Evolutionary conservation across 2,113 vertebrate genomes (phyloP).

Genomic region (Tachysurus vachellii): DNA sequence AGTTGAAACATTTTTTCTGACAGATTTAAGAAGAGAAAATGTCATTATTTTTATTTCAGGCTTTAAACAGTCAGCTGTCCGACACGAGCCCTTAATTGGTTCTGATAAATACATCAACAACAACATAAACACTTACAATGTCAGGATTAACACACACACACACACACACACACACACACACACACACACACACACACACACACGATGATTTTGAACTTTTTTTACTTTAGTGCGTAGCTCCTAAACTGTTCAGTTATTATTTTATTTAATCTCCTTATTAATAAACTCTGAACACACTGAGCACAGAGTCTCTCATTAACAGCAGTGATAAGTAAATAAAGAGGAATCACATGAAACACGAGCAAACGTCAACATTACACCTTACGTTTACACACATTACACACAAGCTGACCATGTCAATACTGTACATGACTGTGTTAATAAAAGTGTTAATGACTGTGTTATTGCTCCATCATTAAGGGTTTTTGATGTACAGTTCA

Average conservation of each 20-base stretch:
- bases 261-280: neutral
- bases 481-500: too few relatives aligned
- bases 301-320: neutral
- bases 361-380: neutral
- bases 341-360: neutral
- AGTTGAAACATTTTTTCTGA: constrained; percentile 10
- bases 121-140: neutral
- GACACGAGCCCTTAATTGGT: neutral
- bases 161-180: neutral
- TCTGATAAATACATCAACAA: neutral
- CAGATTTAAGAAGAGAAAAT: neutral
- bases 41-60: neutral
- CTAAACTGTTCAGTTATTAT: neutral
- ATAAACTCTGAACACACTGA: neutral
- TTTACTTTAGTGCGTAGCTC: neutral
- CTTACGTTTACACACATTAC: neutral
- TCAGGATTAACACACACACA: neutral
- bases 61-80: constrained; percentile 12
- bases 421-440: neutral
- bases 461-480: neutral
- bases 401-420: neutral
- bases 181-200: neutral
- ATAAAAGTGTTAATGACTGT: neutral
- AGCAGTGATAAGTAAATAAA: neutral
- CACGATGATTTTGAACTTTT: neutral